A percentile compares a stretch with the other conserved stretches of the same genome.
Conservation (phyloP, 2,888 invertebrate genomes). For the Eulithis testata region DNA sequence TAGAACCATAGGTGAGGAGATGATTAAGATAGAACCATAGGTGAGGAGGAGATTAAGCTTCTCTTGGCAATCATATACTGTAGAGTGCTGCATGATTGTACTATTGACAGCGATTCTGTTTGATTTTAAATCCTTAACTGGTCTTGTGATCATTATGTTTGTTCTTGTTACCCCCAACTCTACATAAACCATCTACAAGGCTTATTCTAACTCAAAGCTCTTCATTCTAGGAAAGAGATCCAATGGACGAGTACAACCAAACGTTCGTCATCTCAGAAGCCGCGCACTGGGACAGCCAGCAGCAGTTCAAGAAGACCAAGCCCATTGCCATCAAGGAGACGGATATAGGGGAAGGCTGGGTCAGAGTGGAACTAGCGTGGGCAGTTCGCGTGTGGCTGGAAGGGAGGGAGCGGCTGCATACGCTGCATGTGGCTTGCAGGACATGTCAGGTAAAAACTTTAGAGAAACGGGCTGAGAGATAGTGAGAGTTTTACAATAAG, state of each 20-base stretch:
- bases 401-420: conserved; percentile 87
- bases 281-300: conserved; percentile 89
- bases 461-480: too few species aligned
- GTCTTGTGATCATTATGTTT: too few species aligned
- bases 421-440: conserved; percentile 90
- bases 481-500: too few species aligned
- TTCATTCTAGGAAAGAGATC: conserved; percentile 79
- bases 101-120: too few species aligned
- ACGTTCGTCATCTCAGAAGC: conserved; percentile 92
- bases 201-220: neutral
- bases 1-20: too few species aligned
- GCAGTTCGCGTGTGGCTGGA: conserved; percentile 91
- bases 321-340: conserved; percentile 92
- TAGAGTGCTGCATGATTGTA: too few species aligned
- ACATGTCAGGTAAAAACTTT: conserved; percentile 86
- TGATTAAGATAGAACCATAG: too few species aligned
- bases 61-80: too few species aligned
- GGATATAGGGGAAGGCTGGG: conserved; percentile 91
- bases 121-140: too few species aligned
- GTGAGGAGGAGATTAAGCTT: too few species aligned
- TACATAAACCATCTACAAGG: too few species aligned
- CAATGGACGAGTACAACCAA: conserved; percentile 87
- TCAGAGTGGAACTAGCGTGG: conserved; percentile 91
- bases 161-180: too few species aligned
- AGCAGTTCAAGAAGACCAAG: conserved; percentile 90